Evolutionary conservation across 2,888 invertebrate species (phyloP), one percentile per base, ranked within the genome.

Genomic region (Baccha elongata): DNA sequence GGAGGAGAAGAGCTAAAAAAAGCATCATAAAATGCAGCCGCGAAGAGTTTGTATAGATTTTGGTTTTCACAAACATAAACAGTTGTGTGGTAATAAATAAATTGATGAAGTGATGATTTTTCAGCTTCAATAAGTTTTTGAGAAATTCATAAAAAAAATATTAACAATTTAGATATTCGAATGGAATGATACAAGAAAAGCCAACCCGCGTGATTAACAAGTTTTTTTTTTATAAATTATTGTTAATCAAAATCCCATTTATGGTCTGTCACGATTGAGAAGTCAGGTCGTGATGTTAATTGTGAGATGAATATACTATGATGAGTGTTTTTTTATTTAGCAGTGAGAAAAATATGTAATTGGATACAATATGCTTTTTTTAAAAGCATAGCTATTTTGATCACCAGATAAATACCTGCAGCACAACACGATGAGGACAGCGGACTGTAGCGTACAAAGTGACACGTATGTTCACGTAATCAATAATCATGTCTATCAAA

Each of bases 101-200:
- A 75, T 71, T 75, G 69, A 71, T 81, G 69, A 75, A 71, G 75
- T 81, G 80, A 46, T 81, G 80, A 75, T 75, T 52, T 68, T 71
- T 71, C 58, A 58, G 64, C 64, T 55, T 48, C 48, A 62, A 65
- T 69, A 52, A 46, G 58, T 64, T 69, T 26, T 42, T 55, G 35
- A 58, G 65, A 67, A 78, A 65, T 52, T 68, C 17, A 21, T 1
- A 35, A 35, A 53, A 53, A 35, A 35, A 50, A 52, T 32, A 29
- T 10, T 26, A 15, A 8, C 15, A 50, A 17, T 50, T 29, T 50
- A 15, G 8, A 29, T 11, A 15, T 11, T 2, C 0, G 26, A 6
- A 2, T 8, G 3, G 1, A 35, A 53, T 35, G 6, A 32, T 11
- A 11, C 1, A n/a, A 53, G 29, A 26, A 4, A 10, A n/a, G 29